These are phyloP conservation scores for Heterohyrax brucei DNA, from an alignment of 2,797 vertebrate species.

Conservation along the genomic window DNA sequence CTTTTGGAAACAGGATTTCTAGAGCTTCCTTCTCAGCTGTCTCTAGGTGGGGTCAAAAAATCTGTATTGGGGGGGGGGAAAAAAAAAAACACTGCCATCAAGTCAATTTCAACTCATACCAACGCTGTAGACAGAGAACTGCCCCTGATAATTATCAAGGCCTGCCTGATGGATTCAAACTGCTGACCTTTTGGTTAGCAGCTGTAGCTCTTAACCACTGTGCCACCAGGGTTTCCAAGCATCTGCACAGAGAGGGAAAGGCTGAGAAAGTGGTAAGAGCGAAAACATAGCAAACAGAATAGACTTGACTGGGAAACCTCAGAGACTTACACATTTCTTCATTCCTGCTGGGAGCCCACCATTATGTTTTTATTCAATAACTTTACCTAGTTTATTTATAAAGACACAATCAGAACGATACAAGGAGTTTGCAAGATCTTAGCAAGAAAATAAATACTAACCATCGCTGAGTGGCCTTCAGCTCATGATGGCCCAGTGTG, in stretches of 20 bases:
- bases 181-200: too few relatives aligned
- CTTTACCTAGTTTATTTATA: not conserved
- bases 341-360: not conserved
- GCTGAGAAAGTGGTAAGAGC: not conserved
- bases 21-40: not conserved
- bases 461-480: not conserved
- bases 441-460: too few relatives aligned
- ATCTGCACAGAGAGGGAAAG: not conserved
- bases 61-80: not conserved
- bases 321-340: not conserved
- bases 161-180: too few relatives aligned
- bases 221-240: too few relatives aligned
- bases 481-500: not conserved
- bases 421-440: not conserved
- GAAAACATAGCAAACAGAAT: slow-evolving; percentile 31
- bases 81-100: not conserved
- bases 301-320: not conserved
- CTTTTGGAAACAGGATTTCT: not conserved
- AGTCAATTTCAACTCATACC: too few relatives aligned
- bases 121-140: too few relatives aligned
- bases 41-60: not conserved
- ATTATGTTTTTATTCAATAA: not conserved
- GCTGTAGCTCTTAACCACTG: too few relatives aligned
- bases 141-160: too few relatives aligned
- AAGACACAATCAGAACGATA: not conserved